A percentile compares a stretch with the other conserved stretches of the same genome.
These are phyloP conservation scores for Lithobates pipiens DNA, from an alignment of 2,797 vertebrate species.

Conservation along the genomic window DNA sequence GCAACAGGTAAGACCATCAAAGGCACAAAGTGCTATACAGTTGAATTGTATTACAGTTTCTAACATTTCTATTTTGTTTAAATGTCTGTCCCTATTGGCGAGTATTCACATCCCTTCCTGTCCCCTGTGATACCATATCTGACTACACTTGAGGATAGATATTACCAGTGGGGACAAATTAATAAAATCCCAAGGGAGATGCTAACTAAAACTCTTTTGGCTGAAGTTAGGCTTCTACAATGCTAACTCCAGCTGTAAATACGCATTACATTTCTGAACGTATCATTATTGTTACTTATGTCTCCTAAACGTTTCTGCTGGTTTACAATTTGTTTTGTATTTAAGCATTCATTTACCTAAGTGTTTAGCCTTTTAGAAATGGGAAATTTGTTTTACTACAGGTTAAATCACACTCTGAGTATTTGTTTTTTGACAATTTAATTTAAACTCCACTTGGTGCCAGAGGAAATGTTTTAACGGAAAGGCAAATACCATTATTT, in stretches of 20 bases:
- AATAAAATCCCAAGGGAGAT: not conserved
- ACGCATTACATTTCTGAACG: not conserved
- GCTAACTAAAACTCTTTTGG: not conserved
- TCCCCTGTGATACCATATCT: not conserved
- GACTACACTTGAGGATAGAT: not conserved
- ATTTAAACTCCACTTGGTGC: conserved; percentile 13
- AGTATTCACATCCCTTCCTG: too few species aligned
- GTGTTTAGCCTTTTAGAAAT: not conserved
- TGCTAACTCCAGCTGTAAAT: not conserved
- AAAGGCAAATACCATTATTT: not conserved
- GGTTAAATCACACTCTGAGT: not conserved
- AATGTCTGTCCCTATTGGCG: too few species aligned
- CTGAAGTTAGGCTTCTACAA: too few species aligned
- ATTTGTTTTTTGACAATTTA: not conserved
- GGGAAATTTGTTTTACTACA: not conserved
- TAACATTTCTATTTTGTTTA: too few species aligned
- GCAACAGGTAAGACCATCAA: too few species aligned
- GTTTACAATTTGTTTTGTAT: not conserved
- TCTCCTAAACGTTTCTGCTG: not conserved
- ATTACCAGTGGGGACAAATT: not conserved
- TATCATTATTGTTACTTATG: not conserved
- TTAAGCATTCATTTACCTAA: not conserved
- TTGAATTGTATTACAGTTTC: too few species aligned
- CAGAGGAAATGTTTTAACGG: conserved; percentile 4
- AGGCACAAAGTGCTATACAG: too few species aligned